Conservation (phyloP, 2,113 vertebrate species). For the Sinocyclocheilus grahami region DNA sequence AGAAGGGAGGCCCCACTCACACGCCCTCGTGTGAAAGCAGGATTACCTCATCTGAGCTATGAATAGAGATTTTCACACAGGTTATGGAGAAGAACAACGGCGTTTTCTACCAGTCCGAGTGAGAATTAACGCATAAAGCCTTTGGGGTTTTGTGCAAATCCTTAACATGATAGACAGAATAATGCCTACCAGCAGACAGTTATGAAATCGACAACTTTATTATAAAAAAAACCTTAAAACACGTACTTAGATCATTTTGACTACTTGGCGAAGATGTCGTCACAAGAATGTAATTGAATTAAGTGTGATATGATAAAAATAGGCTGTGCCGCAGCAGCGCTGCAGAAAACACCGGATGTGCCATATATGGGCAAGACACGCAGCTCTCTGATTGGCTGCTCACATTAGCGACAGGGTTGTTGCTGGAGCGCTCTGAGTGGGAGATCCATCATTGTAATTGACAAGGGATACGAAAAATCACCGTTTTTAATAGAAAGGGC, state of each 20-base stretch:
- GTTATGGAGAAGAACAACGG: neutral
- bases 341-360: constrained; percentile 63
- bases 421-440: constrained; percentile 64
- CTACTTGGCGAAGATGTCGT: constrained; percentile 24
- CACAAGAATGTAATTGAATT: constrained; percentile 43
- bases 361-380: constrained; percentile 70
- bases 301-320: constrained; percentile 47
- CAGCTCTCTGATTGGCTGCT: constrained; percentile 67
- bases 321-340: constrained; percentile 41
- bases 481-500: constrained; percentile 31
- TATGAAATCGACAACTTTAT: neutral
- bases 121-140: neutral
- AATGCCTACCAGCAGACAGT: neutral
- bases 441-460: constrained; percentile 42
- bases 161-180: neutral
- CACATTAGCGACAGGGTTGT: constrained; percentile 62
- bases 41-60: constrained; percentile 50
- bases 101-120: neutral
- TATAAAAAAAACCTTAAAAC: neutral
- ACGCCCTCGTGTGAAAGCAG: constrained; percentile 22
- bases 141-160: neutral
- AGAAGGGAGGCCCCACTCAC: constrained; percentile 30
- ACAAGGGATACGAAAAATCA: constrained; percentile 29
- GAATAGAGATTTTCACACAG: constrained; percentile 43
- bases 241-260: neutral